phyloP scores from a whole-genome alignment of 2,888 invertebrate species.

The Ametastegia equiseti region DNA sequence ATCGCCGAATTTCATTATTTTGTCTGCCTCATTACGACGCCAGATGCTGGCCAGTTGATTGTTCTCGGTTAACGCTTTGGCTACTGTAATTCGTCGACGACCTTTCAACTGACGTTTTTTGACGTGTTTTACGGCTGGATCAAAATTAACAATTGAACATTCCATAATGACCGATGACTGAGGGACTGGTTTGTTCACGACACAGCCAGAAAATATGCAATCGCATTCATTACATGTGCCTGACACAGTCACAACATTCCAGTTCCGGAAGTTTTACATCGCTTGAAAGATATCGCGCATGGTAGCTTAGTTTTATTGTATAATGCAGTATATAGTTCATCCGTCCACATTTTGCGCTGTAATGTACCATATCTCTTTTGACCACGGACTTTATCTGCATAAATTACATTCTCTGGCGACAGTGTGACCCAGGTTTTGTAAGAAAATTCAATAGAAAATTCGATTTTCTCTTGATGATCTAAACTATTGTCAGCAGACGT shows the following conservation, averaged over 20 bases:
- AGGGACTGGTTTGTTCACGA: slow-evolving; percentile 2
- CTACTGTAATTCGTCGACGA: not conserved
- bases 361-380: slow-evolving; percentile 5
- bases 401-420: slow-evolving; percentile 16
- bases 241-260: slow-evolving; percentile 5
- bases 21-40: slow-evolving; percentile 10
- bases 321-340: slow-evolving; percentile 9
- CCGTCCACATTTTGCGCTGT: slow-evolving; percentile 8
- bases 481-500: slow-evolving; percentile 1
- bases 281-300: slow-evolving; percentile 5
- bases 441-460: not conserved
- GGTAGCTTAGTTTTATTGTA: slow-evolving; percentile 29
- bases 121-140: slow-evolving; percentile 3
- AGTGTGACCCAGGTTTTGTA: slow-evolving; percentile 5
- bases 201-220: slow-evolving; percentile 19
- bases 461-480: not conserved
- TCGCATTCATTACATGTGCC: slow-evolving; percentile 39
- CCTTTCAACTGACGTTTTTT: slow-evolving; percentile 34
- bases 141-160: slow-evolving; percentile 12
- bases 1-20: slow-evolving; percentile 4
- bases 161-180: slow-evolving; percentile 20
- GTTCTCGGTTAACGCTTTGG: slow-evolving; percentile 10
- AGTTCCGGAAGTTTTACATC: slow-evolving; percentile 18
- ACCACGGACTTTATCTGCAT: slow-evolving; percentile 25
- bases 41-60: slow-evolving; percentile 16